Evolutionary conservation across 2,797 vertebrate genomes (phyloP), one percentile per base, ranked within the genome.

Genomic region (Sternarchorhynchus goeldii): DNA sequence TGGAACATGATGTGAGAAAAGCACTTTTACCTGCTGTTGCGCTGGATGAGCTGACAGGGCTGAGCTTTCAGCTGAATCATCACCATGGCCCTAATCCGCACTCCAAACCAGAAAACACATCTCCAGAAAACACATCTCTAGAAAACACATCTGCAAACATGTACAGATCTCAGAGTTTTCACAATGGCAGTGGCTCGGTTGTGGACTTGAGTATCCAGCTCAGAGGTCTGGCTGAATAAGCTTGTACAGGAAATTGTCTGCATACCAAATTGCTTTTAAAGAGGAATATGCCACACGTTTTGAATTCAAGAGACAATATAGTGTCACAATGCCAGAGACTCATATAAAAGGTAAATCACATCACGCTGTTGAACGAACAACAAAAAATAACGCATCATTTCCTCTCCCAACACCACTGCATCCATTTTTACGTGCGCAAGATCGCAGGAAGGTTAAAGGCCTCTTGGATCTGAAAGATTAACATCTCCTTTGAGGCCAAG

Each of bases 391-490:
- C 20, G 57, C 39, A 10, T 17, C 20, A 53, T 32, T 73, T 78
- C 75, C 62, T 78, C 75, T 32, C 71, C 6, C n/a, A 39, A 57
- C 20, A 55, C 60, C n/a, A 76, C 25, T 50, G 2, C 39, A n/a
- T 7, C 39, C 50, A 64, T 68, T 83, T 76, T 81, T 60, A 73
- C 67, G 64, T 63, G 45, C 29, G 36, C 31, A 17, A 5, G 17
- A 41, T 6, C 31, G 57, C 68, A 60, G 64, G 73, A 81, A 77
- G 68, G 82, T 69, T 73, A 82, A 50, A 77, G 66, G 65, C 65
- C 56, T 67, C 34, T 73, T 58, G 31, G 12, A 58, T 75, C 57
- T 41, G 68, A 80, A 71, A 67, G 66, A 34, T 45, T 53, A 74
- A 73, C 36, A 65, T 68, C 77, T 76, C 59, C 59, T 76, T 32